Evolutionary conservation across 37 sponge, comb jelly and placozoan species (phyloP).

Genomic region (Haliclona indistincta): DNA sequence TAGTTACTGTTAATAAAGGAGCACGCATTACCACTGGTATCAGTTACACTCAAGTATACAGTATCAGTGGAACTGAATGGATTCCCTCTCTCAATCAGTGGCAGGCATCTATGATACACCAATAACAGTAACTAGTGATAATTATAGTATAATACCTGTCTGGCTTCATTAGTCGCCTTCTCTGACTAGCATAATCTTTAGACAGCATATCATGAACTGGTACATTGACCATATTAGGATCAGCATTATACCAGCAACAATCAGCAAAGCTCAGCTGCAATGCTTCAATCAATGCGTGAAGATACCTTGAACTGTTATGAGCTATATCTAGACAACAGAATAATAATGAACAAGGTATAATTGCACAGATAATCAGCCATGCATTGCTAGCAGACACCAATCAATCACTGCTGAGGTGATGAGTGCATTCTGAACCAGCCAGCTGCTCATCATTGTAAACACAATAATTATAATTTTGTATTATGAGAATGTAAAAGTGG

Average conservation of each 20-base stretch:
- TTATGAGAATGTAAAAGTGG: too few species aligned
- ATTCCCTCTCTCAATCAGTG: slow-evolving; percentile 39
- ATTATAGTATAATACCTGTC: slow-evolving; percentile 25
- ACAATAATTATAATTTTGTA: too few species aligned
- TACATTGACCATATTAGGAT: slow-evolving; percentile 50
- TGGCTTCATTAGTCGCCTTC: slow-evolving; percentile 51
- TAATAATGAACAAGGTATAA: too few species aligned
- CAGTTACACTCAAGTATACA: slow-evolving; percentile 76
- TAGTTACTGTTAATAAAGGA: slow-evolving; percentile 94
- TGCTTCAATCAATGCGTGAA: slow-evolving; percentile 78
- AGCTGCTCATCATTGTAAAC: too few species aligned
- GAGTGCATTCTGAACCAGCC: too few species aligned
- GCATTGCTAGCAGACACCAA: too few species aligned
- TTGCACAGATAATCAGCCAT: too few species aligned
- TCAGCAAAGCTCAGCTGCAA: slow-evolving; percentile 85
- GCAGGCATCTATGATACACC: slow-evolving; percentile 20
- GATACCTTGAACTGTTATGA: slow-evolving; percentile 72
- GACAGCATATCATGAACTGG: slow-evolving; percentile 68
- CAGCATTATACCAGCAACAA: slow-evolving; percentile 70
- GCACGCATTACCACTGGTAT: slow-evolving; percentile 80
- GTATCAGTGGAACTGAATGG: slow-evolving; percentile 74
- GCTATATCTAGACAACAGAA: slow-evolving; percentile 54
- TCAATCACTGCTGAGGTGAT: too few species aligned
- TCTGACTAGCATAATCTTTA: slow-evolving; percentile 55
- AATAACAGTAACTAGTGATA: too few species aligned